Conservation (phyloP, 2,888 invertebrate species). For the Drosophila nigricruria region DNA sequence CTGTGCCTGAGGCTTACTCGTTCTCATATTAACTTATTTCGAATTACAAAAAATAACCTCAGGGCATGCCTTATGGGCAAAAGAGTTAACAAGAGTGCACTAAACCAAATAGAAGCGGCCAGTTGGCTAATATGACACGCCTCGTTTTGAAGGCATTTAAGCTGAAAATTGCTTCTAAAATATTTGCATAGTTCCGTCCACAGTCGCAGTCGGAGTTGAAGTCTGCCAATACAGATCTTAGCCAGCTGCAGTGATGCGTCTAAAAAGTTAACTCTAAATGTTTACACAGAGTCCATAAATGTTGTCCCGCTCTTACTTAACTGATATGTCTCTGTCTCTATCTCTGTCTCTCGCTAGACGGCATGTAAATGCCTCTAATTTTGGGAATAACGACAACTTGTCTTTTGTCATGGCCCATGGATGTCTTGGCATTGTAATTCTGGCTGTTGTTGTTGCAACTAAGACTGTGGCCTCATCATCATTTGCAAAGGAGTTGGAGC, state of each 20-base stretch:
- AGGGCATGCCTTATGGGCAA: constrained; percentile 10
- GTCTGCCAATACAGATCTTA: constrained; percentile 50
- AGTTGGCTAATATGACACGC: constrained; percentile 31
- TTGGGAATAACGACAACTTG: constrained; percentile 79
- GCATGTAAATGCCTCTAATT: constrained; percentile 78
- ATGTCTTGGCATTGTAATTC: constrained; percentile 36
- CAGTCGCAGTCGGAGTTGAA: constrained; percentile 41
- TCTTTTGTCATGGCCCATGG: constrained; percentile 70
- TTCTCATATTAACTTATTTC: neutral
- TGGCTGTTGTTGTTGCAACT: constrained; percentile 8
- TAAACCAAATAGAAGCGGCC: constrained; percentile 5
- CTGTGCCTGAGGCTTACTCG: neutral
- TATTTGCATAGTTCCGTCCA: constrained; percentile 72
- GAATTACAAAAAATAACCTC: neutral
- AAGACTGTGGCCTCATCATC: constrained; percentile 70
- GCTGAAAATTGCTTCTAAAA: constrained; percentile 82
- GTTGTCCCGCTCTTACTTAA: neutral
- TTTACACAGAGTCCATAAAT: constrained; percentile 61
- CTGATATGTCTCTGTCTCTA: constrained; percentile 7
- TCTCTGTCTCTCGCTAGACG: constrained; percentile 13
- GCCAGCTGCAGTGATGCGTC: constrained; percentile 73
- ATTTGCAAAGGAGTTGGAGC: constrained; percentile 65
- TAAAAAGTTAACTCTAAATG: constrained; percentile 45
- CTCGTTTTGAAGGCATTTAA: constrained; percentile 68
- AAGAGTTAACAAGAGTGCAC: constrained; percentile 29